Percentiles rank a stretch among this genome's conserved stretches.
These are phyloP conservation scores for Neoniphon sammara DNA, from an alignment of 2,797 vertebrate species.

Conservation along the genomic window DNA sequence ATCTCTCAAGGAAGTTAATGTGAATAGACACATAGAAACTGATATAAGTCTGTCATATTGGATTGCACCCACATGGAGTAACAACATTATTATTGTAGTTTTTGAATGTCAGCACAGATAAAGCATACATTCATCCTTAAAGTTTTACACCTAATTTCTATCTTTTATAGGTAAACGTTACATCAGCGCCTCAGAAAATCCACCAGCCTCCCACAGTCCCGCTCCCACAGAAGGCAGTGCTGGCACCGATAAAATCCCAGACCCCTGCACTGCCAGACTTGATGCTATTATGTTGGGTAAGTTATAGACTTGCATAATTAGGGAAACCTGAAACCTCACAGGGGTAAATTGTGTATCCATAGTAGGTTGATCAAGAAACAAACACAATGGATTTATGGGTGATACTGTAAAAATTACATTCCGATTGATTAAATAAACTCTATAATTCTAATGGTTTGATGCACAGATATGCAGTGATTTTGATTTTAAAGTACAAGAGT, in stretches of 20 bases:
- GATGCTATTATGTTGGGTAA: conserved; percentile 90
- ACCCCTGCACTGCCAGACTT: conserved; percentile 86
- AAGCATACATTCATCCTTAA: not conserved
- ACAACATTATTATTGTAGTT: not conserved
- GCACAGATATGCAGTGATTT: not conserved
- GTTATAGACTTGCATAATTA: conserved; percentile 5
- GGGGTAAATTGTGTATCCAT: too few relatives aligned
- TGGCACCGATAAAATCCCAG: conserved; percentile 61
- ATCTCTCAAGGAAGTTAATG: not conserved
- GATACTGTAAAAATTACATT: too few relatives aligned
- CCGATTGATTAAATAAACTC: too few relatives aligned
- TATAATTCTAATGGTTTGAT: not conserved
- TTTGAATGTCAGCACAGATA: not conserved
- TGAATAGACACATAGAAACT: not conserved
- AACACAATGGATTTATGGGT: not conserved
- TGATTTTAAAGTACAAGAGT: not conserved
- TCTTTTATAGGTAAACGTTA: conserved; percentile 76
- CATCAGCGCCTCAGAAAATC: conserved; percentile 34
- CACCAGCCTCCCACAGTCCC: conserved; percentile 47
- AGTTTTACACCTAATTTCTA: not conserved
- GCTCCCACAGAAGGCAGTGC: conserved; percentile 57
- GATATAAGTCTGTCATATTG: too few relatives aligned
- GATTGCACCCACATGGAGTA: not conserved
- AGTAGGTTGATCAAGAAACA: not conserved
- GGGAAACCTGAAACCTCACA: too few relatives aligned